Evolutionary conservation across 2,797 vertebrate genomes (phyloP), one percentile per base, ranked within the genome.

Genomic region (Danio jaintianensis): DNA sequence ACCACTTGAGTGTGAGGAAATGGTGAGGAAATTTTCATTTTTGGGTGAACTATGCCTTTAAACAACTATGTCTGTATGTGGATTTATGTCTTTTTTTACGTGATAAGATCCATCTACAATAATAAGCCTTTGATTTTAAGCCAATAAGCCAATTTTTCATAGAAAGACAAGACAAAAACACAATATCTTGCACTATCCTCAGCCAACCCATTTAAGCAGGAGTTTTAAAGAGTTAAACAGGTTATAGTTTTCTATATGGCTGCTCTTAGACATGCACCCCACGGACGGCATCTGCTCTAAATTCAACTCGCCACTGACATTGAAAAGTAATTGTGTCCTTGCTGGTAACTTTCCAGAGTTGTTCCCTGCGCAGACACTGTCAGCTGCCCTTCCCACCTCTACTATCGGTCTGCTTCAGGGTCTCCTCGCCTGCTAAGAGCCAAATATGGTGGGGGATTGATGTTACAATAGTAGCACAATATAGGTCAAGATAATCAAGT

Each of bases 291-390:
- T 8, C 36, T 71, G 50, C 50, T 71, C 50, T 71, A 71, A 43
- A 71, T 71, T 71, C 52, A 42, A 1, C n/a, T 38, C 2, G n/a
- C n/a, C 36, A 55, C 36, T 22, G 11, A 56, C 69, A 71, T 42
- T 71, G 69, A 71, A 56, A 66, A 50, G 22, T 8, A 73, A 52
- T 62, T 43, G 22, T 73, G 40, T 56, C 50, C 40, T 72, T 72
- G 68, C 36, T 20, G 48, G 53, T 56, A 40, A 72, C 53, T 58
- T 56, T 72, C 16, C 40, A 7, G 12, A 20, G 12, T n/a, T 20
- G 13, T 18, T 45, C n/a, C 12, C 38, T 42, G 6, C 8, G 52
- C 38, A 22, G 11, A 8, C 40, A 16, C 38, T 20, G n/a, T 22
- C 10, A 3, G 42, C 42, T 20, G 43, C 38, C 69, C 69, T 4